Base-by-base conservation (phyloP, 2,113 vertebrate species). In the Morone chrysops region DNA sequence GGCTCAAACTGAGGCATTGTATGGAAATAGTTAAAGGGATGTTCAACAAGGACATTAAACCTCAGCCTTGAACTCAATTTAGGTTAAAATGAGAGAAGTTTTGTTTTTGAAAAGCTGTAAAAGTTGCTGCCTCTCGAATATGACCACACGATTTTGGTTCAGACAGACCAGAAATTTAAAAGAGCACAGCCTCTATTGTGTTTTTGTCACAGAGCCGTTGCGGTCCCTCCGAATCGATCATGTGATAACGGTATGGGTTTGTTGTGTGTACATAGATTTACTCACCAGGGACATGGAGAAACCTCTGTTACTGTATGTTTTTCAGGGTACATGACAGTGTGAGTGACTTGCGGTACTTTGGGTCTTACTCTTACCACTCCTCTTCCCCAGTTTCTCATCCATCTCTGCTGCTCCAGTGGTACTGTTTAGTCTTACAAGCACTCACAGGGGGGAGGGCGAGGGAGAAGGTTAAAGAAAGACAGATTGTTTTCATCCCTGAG, bases 401-500 rank as follows among this genome's bases (percentile, higher is more conserved):
- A 50, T 83, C 70, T 73, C 51, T 83, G 56, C 72, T 31, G 53
- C 77, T 78, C 57, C 47, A 53, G 4, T 73, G 31, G 54, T 62
- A 25, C 79, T 75, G 38, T n/a, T 53, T 48, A 62, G 70, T 43
- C 60, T 69, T 71, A 70, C 78, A 84, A 83, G 72, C 13, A 18
- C 50, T 69, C 38, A 14, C 75, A 73, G 68, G 53, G 79, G 71
- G 77, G 25, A 45, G 47, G 69, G 68, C 0, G 1, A 72, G n/a
- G 31, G 25, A 48, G 56, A 69, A 51, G 79, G 47, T 78, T 72
- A 82, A 87, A 89, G 79, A 84, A 57, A 75, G 75, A 81, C 59
- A 18, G 66, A 80, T 86, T 77, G 63, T 82, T 90, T 87, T 88
- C 68, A 43, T 89, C 80, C 81, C 47, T 16, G 2, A 77, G 75